Conservation (phyloP, 2,888 invertebrate species). For the Leptinotarsa peninsularis region DNA sequence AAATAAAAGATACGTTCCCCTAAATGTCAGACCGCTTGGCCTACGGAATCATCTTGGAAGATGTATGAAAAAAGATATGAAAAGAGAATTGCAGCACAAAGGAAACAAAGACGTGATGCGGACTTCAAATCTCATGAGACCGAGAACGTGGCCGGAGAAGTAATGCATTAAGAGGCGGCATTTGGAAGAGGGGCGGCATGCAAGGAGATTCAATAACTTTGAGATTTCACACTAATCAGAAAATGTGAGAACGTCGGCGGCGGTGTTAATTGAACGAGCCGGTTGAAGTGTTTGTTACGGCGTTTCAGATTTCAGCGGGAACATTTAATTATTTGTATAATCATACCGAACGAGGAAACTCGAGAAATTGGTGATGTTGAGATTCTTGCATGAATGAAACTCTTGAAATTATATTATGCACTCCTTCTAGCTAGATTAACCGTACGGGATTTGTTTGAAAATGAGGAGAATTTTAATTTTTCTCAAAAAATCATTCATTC, state of each 20-base stretch:
- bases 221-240: slow-evolving; percentile 38
- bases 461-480: too few species aligned
- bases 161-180: slow-evolving; percentile 43
- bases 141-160: slow-evolving; percentile 39
- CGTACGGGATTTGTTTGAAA: too few species aligned
- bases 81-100: slow-evolving; percentile 65
- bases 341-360: background rate
- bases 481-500: too few species aligned
- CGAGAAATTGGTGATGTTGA: too few species aligned
- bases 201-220: slow-evolving; percentile 38
- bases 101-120: slow-evolving; percentile 60
- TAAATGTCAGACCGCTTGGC: slow-evolving; percentile 61
- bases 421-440: too few species aligned
- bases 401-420: too few species aligned
- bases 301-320: background rate
- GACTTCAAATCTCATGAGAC: slow-evolving; percentile 52
- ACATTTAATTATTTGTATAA: background rate
- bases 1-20: slow-evolving; percentile 60
- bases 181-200: slow-evolving; percentile 30
- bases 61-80: slow-evolving; percentile 64
- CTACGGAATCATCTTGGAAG: slow-evolving; percentile 61
- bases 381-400: too few species aligned
- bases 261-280: slow-evolving; percentile 6
- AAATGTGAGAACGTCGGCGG: slow-evolving; percentile 11
- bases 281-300: background rate